Conservation (phyloP, 2,797 vertebrate species). For the Acanthornis magna region DNA sequence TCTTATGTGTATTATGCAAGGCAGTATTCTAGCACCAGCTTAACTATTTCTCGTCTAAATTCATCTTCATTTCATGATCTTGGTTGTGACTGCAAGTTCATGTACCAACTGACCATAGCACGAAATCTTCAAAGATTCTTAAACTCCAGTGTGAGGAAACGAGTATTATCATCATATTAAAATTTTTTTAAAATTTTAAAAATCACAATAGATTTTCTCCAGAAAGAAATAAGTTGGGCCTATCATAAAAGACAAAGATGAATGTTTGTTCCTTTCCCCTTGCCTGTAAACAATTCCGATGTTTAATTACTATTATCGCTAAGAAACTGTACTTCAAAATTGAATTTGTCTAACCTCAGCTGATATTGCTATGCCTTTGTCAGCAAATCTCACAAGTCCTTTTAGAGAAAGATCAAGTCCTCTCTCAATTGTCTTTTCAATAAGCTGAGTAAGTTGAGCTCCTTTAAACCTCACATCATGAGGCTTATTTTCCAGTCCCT, state of each 20-base stretch:
- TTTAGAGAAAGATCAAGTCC: conserved; percentile 43
- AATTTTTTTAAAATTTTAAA: not conserved
- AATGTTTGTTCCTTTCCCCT: not conserved
- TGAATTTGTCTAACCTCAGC: conserved; percentile 23
- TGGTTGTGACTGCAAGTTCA: not conserved
- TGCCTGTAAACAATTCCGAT: not conserved
- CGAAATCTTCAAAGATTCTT: not conserved
- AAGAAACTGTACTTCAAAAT: conserved; percentile 1
- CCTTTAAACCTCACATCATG: conserved; percentile 61
- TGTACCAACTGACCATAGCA: not conserved
- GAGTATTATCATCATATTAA: not conserved
- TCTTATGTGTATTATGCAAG: not conserved
- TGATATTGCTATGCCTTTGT: conserved; percentile 28
- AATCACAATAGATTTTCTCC: not conserved
- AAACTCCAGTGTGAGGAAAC: not conserved
- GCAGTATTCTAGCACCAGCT: not conserved
- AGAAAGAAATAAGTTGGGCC: not conserved
- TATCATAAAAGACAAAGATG: not conserved
- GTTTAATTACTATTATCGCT: not conserved
- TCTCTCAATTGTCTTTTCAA: conserved; percentile 57
- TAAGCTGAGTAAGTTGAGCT: conserved; percentile 58
- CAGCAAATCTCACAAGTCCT: conserved; percentile 55
- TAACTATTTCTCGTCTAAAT: conserved; percentile 29
- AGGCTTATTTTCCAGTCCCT: conserved; percentile 63
- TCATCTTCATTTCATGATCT: not conserved